Percentiles rank a stretch among this genome's conserved stretches.
phyloP scores from a whole-genome alignment of 2,888 invertebrate species.

The Lasioglossum lativentre region DNA sequence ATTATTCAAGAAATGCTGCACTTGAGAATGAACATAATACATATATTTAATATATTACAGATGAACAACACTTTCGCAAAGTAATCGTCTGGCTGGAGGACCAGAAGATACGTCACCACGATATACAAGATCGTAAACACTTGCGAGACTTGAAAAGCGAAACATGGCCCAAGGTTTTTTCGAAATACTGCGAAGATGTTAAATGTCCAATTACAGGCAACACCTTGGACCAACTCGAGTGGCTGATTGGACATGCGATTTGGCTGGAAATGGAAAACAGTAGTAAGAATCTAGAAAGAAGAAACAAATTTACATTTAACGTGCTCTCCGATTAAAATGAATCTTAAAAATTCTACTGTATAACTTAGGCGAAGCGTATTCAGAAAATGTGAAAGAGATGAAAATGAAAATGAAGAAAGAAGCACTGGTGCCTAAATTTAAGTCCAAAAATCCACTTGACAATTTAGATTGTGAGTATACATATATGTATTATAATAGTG shows the following conservation, averaged over 20 bases:
- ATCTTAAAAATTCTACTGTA: background rate
- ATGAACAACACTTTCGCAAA: constrained; percentile 91
- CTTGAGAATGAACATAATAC: background rate
- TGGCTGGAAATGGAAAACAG: constrained; percentile 93
- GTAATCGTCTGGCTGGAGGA: constrained; percentile 96
- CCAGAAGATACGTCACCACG: constrained; percentile 95
- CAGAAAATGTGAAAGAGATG: constrained; percentile 88
- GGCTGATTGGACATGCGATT: constrained; percentile 94
- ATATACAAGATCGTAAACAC: constrained; percentile 91
- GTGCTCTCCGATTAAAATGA: background rate
- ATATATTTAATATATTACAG: constrained; percentile 84
- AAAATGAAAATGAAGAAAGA: constrained; percentile 86
- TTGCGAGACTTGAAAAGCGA: constrained; percentile 89
- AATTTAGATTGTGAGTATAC: constrained; percentile 93
- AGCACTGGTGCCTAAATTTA: constrained; percentile 89
- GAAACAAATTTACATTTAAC: background rate
- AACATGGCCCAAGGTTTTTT: constrained; percentile 90
- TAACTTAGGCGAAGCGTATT: constrained; percentile 88
- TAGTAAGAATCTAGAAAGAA: constrained; percentile 84
- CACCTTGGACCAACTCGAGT: constrained; percentile 91
- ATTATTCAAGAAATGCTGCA: background rate
- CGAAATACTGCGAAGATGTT: constrained; percentile 91
- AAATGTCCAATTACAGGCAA: constrained; percentile 89
- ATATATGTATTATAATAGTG: background rate
- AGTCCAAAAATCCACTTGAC: constrained; percentile 93